Evolutionary conservation across 2,113 vertebrate genomes (phyloP), one percentile per base, ranked within the genome.

Genomic region (Prietella phreatophila): DNA sequence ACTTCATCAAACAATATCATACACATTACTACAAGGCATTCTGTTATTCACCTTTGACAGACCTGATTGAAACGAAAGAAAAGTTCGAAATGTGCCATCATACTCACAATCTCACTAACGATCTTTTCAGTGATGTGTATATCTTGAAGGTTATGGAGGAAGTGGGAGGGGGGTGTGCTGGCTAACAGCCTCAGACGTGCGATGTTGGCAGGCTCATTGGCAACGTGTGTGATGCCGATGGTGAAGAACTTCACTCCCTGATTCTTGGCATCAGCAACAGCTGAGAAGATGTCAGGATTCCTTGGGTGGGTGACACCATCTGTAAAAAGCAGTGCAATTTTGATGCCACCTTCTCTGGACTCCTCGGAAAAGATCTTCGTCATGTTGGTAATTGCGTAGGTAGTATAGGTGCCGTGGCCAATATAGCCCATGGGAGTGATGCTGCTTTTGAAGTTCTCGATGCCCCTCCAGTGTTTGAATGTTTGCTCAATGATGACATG

Each of bases 321-420:
- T 0, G 96, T 97, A 67, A 98, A 92, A 42, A 98, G 95, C 61
- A 98, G 1, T 0, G 96, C 96, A 65, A 97, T 94, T 92, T 95
- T 97, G 89, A 97, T 91, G 53, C 96, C 95, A 25, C 92, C 92
- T 0, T 78, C 90, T 56, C 82, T 95, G 22, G 96, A 96, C 92
- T 98, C 96, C 36, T 95, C 95, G 92, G 93, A 85, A 90, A 96
- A 98, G 71, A 98, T 95, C 85, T 94, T 95, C 76, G 97, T 98
- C 91, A 98, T 95, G 92, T 98, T 98, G 90, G 97, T 98, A 91
- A 98, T 96, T 91, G 97, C 97, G 0, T 97, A 97, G 75, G 97
- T 97, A 87, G 96, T 97, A 90, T 96, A 98, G 87, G 97, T 98
- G 84, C 97, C 97, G 0, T 98, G 97, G 22, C 97, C 97, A 55